Conservation (phyloP, 1,140 invertebrate genomes). For the Ylistrum balloti region DNA sequence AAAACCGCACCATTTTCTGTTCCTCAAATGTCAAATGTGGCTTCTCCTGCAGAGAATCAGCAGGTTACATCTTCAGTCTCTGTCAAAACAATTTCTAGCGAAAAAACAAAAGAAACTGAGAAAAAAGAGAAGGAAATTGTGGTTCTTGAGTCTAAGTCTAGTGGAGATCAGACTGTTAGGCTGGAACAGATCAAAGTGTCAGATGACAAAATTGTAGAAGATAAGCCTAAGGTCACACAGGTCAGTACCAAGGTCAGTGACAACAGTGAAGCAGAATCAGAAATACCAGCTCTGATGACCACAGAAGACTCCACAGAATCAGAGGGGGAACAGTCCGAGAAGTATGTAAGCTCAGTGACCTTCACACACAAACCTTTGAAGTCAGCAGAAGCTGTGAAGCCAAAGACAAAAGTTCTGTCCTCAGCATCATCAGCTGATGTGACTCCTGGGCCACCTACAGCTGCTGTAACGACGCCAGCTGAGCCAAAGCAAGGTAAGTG, state of each 20-base stretch:
- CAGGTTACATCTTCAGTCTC: neutral
- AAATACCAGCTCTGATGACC: neutral
- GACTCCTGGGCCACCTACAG: neutral
- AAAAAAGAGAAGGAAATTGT: neutral
- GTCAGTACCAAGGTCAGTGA: neutral
- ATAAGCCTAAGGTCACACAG: slow-evolving; percentile 14
- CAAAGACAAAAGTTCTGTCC: neutral
- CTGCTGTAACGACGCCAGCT: neutral
- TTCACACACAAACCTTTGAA: slow-evolving; percentile 52
- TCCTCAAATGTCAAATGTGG: neutral
- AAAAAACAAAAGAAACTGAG: slow-evolving; percentile 2
- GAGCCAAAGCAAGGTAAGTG: neutral
- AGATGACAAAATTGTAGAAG: neutral
- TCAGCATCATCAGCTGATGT: neutral
- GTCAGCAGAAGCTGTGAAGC: slow-evolving; percentile 26
- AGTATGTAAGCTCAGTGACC: slow-evolving; percentile 50
- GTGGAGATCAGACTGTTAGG: neutral
- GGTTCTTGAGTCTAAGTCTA: neutral
- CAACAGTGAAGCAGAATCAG: neutral
- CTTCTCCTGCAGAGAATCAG: neutral
- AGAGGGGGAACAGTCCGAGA: neutral
- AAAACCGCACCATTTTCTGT: slow-evolving; percentile 4
- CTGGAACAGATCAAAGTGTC: neutral
- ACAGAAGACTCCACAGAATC: slow-evolving; percentile 10
- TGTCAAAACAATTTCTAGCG: neutral